These are phyloP conservation scores for Hemitrygon akajei DNA, from an alignment of 2,797 vertebrate species.

Conservation along the genomic window DNA sequence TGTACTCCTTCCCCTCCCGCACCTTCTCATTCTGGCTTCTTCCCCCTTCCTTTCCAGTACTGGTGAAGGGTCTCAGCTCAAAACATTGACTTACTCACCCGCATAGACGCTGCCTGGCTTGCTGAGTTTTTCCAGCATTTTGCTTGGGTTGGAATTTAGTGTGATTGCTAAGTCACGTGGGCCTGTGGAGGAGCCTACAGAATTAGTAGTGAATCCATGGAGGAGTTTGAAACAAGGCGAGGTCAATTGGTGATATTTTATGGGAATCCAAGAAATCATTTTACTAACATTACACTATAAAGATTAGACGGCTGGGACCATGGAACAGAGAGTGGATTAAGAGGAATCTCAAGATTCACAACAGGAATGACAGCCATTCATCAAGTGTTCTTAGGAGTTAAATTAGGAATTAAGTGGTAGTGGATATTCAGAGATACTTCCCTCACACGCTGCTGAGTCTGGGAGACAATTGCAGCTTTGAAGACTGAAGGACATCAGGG, in stretches of 20 bases:
- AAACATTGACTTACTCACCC: no score
- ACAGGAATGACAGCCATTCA: background rate
- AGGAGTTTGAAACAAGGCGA: background rate
- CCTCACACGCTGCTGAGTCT: background rate
- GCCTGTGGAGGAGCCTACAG: no score
- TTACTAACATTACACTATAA: background rate
- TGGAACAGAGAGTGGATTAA: background rate
- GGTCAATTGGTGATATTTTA: background rate
- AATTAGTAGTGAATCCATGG: background rate
- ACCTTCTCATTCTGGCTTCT: no score
- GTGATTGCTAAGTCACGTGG: no score
- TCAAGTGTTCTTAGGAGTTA: background rate
- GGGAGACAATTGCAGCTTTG: background rate
- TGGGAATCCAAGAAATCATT: background rate
- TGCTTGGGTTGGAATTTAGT: no score
- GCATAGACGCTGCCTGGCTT: no score
- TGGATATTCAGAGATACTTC: background rate
- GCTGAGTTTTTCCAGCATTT: no score
- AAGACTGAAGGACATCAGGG: background rate
- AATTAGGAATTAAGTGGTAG: background rate
- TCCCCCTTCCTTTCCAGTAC: no score
- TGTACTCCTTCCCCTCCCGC: no score
- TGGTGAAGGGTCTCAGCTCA: no score
- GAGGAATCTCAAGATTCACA: background rate
- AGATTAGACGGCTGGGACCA: background rate